Evolutionary conservation across 2,797 vertebrate genomes (phyloP).

Genomic region (Meda fulgida): DNA sequence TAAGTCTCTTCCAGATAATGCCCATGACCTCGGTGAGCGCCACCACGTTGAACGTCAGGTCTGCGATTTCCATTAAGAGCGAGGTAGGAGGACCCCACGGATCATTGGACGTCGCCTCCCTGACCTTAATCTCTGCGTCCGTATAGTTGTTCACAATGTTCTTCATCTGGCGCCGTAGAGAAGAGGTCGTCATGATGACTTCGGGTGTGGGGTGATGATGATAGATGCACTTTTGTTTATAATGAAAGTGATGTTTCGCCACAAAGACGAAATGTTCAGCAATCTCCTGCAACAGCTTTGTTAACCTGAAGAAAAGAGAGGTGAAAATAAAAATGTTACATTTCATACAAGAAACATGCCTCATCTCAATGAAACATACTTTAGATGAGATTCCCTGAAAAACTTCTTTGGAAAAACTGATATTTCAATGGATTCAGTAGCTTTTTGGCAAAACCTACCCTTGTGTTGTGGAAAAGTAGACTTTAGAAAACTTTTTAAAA

Average conservation of each 20-base stretch:
- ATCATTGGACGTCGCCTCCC: constrained; percentile 97
- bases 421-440: not conserved
- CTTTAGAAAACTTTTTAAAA: too few species aligned
- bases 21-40: constrained; percentile 94
- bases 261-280: constrained; percentile 28
- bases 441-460: not conserved
- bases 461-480: not conserved
- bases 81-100: constrained; percentile 93
- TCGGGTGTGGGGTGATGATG: not conserved
- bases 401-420: not conserved
- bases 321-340: constrained; percentile 7
- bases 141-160: constrained; percentile 98
- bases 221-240: not conserved
- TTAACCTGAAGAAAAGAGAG: constrained; percentile 40
- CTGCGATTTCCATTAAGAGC: constrained; percentile 92
- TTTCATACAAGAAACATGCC: not conserved
- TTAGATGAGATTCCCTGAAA: not conserved
- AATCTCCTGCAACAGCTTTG: constrained; percentile 12
- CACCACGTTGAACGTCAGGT: constrained; percentile 92
- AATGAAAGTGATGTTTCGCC: not conserved
- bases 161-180: constrained; percentile 93
- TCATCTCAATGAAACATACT: not conserved
- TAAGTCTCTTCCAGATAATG: constrained; percentile 96
- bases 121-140: constrained; percentile 94
- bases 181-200: constrained; percentile 90